phyloP scores from a whole-genome alignment of 2,113 vertebrate species.

The Ardeotis arabs region DNA sequence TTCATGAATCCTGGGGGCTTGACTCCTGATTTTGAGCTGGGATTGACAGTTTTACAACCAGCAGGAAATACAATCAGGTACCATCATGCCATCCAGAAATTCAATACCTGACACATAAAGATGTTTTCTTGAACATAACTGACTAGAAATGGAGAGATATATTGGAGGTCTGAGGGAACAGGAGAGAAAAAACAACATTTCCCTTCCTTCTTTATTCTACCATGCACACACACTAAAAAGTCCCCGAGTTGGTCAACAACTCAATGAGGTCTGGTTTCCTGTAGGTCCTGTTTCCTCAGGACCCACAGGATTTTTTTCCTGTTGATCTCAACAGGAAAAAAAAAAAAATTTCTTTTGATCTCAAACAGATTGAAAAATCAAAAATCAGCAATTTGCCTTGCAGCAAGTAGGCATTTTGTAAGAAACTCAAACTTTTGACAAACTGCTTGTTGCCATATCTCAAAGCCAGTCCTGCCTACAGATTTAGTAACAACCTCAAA shows the following conservation, averaged over 20 bases:
- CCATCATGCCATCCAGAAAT: background rate
- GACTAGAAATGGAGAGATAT: background rate
- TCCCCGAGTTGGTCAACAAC: background rate
- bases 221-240: background rate
- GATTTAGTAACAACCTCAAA: background rate
- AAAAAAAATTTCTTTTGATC: too few species aligned
- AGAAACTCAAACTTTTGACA: background rate
- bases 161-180: background rate
- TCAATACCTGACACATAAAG: background rate
- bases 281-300: background rate
- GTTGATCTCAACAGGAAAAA: too few species aligned
- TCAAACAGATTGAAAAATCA: background rate
- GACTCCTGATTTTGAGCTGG: background rate
- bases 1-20: background rate
- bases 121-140: background rate
- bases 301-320: too few species aligned
- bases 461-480: background rate
- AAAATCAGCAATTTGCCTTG: background rate
- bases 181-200: background rate
- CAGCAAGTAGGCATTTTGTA: background rate
- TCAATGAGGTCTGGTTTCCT: background rate
- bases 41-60: background rate
- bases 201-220: background rate
- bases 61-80: background rate
- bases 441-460: background rate